Evolutionary conservation across 37 sponge, comb jelly and placozoan species (phyloP), one percentile per base, ranked within the genome.

Genomic region (Geodia barretti): DNA sequence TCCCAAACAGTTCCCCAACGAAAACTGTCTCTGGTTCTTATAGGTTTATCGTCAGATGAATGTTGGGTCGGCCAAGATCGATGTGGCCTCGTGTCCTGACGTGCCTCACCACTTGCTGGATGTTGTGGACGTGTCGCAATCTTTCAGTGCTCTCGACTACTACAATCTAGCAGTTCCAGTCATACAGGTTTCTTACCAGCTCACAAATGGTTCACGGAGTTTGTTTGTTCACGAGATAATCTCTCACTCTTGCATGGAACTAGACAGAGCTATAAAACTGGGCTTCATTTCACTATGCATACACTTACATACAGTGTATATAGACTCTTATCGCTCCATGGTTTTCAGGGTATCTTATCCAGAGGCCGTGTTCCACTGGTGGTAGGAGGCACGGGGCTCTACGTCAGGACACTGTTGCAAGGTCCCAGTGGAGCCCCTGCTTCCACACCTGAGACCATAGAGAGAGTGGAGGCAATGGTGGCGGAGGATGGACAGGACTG

Each of bases 311-410:
- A n/a, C n/a, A n/a, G n/a, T n/a, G n/a, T n/a, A n/a, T n/a, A n/a
- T n/a, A n/a, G n/a, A n/a, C n/a, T n/a, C n/a, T n/a, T n/a, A n/a
- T n/a, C n/a, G n/a, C n/a, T n/a, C n/a, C n/a, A n/a, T n/a, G n/a
- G n/a, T 17, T 25, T 31, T 65, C 54, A 89, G 83, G 82, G 81
- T 60, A 83, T 99, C 40, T 42, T 90, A 0, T 25, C 62, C 17
- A 54, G 84, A 26, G 92, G 90, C 14, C 90, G 79, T 74, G 75
- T 94, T 8, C 99, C 99, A 0, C 81, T 99, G 70, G 83, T 99
- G 42, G 99, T 99, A 4, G 99, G 99, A 9, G 99, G 99, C 3
- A 96, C 99, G 7, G 85, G 93, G 20, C 90, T 94, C 33, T 99
- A 96, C 83, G 64, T 96, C 47, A 80, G 86, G 40, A 84, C 93